Base-by-base conservation (phyloP, 1,140 invertebrate genomes). In the Danaus plexippus region DNA sequence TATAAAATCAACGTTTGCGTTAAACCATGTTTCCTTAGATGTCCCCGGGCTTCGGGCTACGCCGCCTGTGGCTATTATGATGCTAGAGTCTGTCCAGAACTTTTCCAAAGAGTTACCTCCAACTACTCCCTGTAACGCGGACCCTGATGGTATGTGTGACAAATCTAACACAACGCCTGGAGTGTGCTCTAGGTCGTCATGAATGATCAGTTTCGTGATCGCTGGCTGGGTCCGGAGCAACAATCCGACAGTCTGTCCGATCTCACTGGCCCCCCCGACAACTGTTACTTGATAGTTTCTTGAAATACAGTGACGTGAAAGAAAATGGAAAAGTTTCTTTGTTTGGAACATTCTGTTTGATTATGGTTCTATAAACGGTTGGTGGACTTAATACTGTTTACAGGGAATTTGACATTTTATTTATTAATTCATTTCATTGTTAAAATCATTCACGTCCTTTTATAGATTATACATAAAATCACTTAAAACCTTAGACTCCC, bases 1-100 rank as follows among this genome's bases (percentile, higher is more conserved):
- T n/a, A 93, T 91, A 68, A 94, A 92, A n/a, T 87, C 81, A 9
- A 91, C 91, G 79, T 94, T 94, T 7, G 88, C 89, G 68, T 91
- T 90, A 71, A 94, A 91, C n/a, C 92, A 80, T 75, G 92, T 89
- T 73, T 92, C 90, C 47, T 87, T 63, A 9, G 80, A 77, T 72
- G 86, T 79, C 66, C 89, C 91, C 49, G 92, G 92, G 69, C 91
- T 92, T 56, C 90, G 75, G n/a, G 90, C 88, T 2, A 92, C 87
- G 58, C 92, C 93, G 53, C 92, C 92, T 32, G 91, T 90, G 42
- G 92, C 91, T 40, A 94, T 80, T 7, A 94, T 89, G 43, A 94
- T 69, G 62, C 92, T 87, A 22, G 87, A 81, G 43, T 69, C 55
- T 51, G 62, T 57, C 8, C 54, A 46, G 12, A 75, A 66, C 82